Conservation (phyloP, 2,113 vertebrate genomes). For the Chroicocephalus ridibundus region DNA sequence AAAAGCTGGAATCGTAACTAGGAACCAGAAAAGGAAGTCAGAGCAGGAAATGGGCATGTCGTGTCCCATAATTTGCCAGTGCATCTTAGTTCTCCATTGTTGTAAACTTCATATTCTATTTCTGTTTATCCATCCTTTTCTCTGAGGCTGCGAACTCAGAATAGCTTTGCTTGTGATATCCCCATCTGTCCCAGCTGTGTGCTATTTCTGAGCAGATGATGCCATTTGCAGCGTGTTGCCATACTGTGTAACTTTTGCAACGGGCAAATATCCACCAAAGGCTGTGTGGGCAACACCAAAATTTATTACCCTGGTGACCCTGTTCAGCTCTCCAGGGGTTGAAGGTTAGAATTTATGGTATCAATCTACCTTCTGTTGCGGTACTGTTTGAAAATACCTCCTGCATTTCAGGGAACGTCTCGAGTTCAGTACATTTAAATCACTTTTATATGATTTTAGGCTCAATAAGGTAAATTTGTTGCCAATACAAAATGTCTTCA, state of each 20-base stretch:
- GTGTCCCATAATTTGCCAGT: neutral
- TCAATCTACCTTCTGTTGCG: neutral
- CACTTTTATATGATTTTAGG: slow-evolving; percentile 47
- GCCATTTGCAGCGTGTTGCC: neutral
- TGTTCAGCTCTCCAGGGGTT: neutral
- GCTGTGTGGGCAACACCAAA: neutral
- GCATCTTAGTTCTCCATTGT: slow-evolving; percentile 23
- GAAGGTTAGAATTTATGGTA: neutral
- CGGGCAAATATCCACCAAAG: neutral
- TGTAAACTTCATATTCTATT: slow-evolving; percentile 40
- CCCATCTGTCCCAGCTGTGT: slow-evolving; percentile 46
- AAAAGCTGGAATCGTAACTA: slow-evolving; percentile 16
- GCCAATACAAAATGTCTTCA: slow-evolving; percentile 45
- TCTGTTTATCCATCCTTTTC: slow-evolving; percentile 49
- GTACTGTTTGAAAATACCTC: neutral
- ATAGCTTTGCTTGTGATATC: slow-evolving; percentile 39
- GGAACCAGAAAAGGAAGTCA: slow-evolving; percentile 30
- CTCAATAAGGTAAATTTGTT: slow-evolving; percentile 52
- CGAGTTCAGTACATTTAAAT: slow-evolving; percentile 52
- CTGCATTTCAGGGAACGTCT: neutral
- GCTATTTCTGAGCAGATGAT: neutral
- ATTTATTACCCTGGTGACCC: neutral
- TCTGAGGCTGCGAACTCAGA: neutral
- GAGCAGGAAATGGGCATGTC: slow-evolving; percentile 36
- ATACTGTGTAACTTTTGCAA: neutral